Conservation (phyloP, 2,113 vertebrate species). For the Amphiprion percula region DNA sequence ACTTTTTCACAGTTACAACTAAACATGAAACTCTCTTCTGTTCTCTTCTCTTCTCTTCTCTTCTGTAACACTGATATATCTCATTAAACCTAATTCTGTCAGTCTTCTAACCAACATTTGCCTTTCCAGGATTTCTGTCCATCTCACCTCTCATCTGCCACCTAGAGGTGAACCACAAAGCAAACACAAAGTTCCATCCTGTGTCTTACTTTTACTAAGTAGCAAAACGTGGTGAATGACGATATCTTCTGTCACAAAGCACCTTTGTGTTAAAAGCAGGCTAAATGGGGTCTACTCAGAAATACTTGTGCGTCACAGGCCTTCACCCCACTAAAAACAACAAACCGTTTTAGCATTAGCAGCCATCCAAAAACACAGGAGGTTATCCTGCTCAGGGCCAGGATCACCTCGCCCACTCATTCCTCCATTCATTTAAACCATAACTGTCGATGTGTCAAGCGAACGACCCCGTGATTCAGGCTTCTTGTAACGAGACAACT, state of each 20-base stretch:
- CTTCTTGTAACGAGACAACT: constrained; percentile 47
- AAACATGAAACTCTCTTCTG: background rate
- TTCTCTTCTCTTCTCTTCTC: too few relatives aligned
- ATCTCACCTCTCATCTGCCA: constrained; percentile 15
- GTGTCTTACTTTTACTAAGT: background rate
- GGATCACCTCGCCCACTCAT: constrained; percentile 44
- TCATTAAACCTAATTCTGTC: background rate
- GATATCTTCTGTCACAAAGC: constrained; percentile 19
- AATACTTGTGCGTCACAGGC: constrained; percentile 36
- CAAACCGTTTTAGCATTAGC: constrained; percentile 36
- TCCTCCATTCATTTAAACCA: constrained; percentile 62
- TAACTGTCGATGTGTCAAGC: constrained; percentile 65
- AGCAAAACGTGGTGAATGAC: background rate
- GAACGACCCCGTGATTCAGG: constrained; percentile 35
- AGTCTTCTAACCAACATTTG: background rate
- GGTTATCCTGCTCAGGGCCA: constrained; percentile 13
- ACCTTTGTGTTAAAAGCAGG: background rate
- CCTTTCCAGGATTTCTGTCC: background rate
- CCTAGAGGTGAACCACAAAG: constrained; percentile 24
- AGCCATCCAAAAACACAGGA: constrained; percentile 31
- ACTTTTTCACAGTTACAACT: background rate
- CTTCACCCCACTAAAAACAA: constrained; percentile 12
- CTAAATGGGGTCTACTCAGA: constrained; percentile 18
- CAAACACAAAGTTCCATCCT: background rate
- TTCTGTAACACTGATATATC: background rate